These are phyloP conservation scores for Raja brachyura DNA, from an alignment of 2,113 vertebrate genomes.

Conservation along the genomic window DNA sequence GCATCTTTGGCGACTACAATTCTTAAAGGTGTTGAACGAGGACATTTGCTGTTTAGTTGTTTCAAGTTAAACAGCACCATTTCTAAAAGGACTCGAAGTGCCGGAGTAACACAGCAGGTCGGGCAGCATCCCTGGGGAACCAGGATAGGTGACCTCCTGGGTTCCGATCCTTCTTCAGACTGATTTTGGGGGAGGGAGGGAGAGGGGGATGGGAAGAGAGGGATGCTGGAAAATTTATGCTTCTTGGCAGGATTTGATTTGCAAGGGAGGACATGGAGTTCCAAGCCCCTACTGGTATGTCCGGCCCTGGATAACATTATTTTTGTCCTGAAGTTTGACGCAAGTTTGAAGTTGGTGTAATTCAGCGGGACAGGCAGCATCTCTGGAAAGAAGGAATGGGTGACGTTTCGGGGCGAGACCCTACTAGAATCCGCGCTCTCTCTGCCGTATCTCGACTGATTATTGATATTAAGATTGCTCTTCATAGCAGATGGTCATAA, in stretches of 20 bases:
- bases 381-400: too few species aligned
- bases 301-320: background rate
- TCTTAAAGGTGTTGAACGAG: background rate
- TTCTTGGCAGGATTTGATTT: background rate
- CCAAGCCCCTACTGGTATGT: background rate
- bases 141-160: too few species aligned
- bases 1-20: background rate
- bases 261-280: background rate
- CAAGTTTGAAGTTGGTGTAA: too few species aligned
- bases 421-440: background rate
- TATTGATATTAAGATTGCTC: slow-evolving; percentile 16
- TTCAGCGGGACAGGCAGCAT: too few species aligned
- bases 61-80: background rate
- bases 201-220: too few species aligned
- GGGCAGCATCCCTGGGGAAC: too few species aligned
- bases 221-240: background rate
- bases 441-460: background rate
- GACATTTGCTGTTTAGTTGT: background rate
- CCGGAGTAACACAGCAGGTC: too few species aligned
- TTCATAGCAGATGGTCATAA: slow-evolving; percentile 22
- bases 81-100: background rate
- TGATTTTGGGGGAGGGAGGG: too few species aligned
- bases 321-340: background rate
- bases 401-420: too few species aligned
- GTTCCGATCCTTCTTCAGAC: too few species aligned